Base-by-base conservation (phyloP, 2,888 invertebrate species). In the Brachyptera putata region DNA sequence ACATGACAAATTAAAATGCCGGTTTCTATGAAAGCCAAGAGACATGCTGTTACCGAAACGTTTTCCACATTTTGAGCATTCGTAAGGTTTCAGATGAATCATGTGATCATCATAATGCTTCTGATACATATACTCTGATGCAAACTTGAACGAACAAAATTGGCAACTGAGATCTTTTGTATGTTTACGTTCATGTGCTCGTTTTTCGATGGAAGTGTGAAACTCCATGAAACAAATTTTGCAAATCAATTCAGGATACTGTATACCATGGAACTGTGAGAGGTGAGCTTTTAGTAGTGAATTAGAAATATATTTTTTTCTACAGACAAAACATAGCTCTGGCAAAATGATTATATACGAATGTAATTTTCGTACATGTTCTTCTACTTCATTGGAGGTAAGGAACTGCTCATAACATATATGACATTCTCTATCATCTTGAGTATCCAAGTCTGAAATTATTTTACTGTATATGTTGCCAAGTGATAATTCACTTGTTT, bases 171-270 rank as follows among this genome's bases (percentile, higher is more conserved):
- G 57, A 1, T 56, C 58, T 18, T 63, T 61, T n/a, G 58, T 57
- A 57, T 65, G 65, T 50, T 63, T 65, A 25, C 62, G 43, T 18
- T 61, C 62, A 55, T 65, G 65, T 14, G 63, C 63, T 50, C 62
- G 62, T 24, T 58, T 56, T 37, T 65, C 65, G 9, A 57, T 59
- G 7, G 48, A 30, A 16, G 59, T 58, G 16, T 57, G 48, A 30
- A 63, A 61, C 48, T 65, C 65, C 62, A 62, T 65, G 55, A 63
- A 65, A 26, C 65, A 65, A 18, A 62, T 57, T 36, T 62, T 59
- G 46, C 63, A 65, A 16, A 62, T 63, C 21, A 61, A 14, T 16
- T 65, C 62, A n/a, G 63, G 65, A 56, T 25, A 62, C 25, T 62
- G 56, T 34, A 65, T 63, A 2, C 63, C 62, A 60, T 65, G 65